phyloP scores from a whole-genome alignment of 2,888 invertebrate genomes.

The Cephus nigrinus region DNA sequence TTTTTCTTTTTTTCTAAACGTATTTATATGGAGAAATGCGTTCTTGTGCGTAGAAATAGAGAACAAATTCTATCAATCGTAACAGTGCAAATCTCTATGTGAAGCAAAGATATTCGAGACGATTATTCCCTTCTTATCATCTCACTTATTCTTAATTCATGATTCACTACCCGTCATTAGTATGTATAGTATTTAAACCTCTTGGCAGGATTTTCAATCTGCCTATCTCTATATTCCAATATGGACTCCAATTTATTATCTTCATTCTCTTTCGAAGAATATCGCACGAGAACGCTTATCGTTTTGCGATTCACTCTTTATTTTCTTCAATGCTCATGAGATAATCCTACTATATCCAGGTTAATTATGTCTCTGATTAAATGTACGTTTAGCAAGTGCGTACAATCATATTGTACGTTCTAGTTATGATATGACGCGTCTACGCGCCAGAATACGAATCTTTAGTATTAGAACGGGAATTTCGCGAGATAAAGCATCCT shows the following conservation, averaged over 20 bases:
- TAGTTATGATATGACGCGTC: neutral
- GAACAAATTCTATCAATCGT: neutral
- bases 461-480: neutral
- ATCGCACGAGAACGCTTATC: constrained; percentile 5
- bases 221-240: neutral
- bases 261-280: constrained; percentile 2
- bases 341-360: neutral
- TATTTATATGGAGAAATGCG: constrained; percentile 15
- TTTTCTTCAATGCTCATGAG: neutral
- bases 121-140: neutral
- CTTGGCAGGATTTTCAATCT: neutral
- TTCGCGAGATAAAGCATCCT: neutral
- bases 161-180: neutral
- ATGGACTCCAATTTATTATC: neutral
- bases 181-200: neutral
- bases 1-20: neutral
- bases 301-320: neutral
- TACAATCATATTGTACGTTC: neutral
- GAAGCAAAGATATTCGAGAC: neutral
- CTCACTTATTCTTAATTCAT: neutral
- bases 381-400: neutral
- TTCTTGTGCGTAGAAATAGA: constrained; percentile 21
- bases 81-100: neutral
- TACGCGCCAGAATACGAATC: neutral
- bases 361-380: neutral